Evolutionary conservation across 2,888 invertebrate genomes (phyloP).

Genomic region (Pomacea canaliculata): DNA sequence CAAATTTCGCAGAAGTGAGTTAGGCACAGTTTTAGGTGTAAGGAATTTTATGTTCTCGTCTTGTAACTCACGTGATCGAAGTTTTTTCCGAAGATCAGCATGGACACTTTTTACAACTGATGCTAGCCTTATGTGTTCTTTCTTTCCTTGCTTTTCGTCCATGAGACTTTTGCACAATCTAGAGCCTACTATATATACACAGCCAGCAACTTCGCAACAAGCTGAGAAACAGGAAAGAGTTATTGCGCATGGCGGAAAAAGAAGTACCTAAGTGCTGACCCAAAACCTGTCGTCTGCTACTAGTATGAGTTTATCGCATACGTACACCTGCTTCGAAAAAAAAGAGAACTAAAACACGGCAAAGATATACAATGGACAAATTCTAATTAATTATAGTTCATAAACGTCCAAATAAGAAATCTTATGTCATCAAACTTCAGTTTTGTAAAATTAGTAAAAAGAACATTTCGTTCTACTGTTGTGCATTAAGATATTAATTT

Average conservation of each 20-base stretch:
- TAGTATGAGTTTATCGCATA: neutral
- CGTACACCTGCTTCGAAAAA: too few relatives aligned
- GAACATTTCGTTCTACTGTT: too few relatives aligned
- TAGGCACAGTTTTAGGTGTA: too few relatives aligned
- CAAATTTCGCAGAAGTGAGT: too few relatives aligned
- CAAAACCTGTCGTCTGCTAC: constrained; percentile 24
- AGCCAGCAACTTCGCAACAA: constrained; percentile 3
- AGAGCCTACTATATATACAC: neutral
- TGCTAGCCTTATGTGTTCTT: constrained; percentile 58
- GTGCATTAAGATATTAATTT: too few relatives aligned
- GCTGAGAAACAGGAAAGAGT: constrained; percentile 17
- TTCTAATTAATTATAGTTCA: too few relatives aligned
- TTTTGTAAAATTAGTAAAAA: too few relatives aligned
- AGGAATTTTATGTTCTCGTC: too few relatives aligned
- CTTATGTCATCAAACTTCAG: too few relatives aligned
- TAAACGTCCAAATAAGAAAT: too few relatives aligned
- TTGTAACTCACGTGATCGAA: constrained; percentile 39
- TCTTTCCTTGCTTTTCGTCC: constrained; percentile 14
- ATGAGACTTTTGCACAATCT: neutral
- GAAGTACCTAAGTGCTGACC: constrained; percentile 1
- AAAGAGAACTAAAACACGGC: too few relatives aligned
- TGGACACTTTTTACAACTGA: constrained; percentile 63
- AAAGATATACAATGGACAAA: too few relatives aligned
- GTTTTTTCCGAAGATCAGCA: constrained; percentile 59
- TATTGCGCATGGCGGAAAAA: neutral